phyloP scores from a whole-genome alignment of 2,113 vertebrate species.

The Hemibagrus wyckioides region DNA sequence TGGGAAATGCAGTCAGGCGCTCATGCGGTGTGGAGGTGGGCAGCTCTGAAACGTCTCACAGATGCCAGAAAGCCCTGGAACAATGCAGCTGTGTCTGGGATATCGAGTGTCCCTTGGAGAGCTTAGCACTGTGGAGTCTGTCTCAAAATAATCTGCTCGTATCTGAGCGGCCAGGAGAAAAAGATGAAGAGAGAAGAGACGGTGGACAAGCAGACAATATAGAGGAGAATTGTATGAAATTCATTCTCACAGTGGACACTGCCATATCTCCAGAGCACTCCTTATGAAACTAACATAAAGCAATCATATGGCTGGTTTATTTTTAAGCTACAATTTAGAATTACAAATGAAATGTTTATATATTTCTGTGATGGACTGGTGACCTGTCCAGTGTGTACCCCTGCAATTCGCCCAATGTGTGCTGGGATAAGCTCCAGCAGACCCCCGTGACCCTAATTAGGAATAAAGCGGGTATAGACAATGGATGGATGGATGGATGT shows the following conservation, averaged over 20 bases:
- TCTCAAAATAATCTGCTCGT: constrained; percentile 49
- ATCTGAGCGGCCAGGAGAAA: constrained; percentile 23
- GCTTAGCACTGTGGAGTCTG: constrained; percentile 36
- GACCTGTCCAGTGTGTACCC: too few relatives aligned
- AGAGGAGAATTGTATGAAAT: neutral
- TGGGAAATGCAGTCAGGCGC: constrained; percentile 32
- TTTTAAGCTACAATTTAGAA: neutral
- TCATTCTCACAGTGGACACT: constrained; percentile 10
- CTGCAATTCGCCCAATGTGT: too few relatives aligned
- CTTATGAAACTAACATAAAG: neutral
- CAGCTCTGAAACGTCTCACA: constrained; percentile 37
- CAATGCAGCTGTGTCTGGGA: constrained; percentile 45
- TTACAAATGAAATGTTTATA: neutral
- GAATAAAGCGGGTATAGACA: too few relatives aligned
- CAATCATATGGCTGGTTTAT: neutral
- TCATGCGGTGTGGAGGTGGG: constrained; percentile 15
- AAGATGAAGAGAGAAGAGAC: constrained; percentile 6
- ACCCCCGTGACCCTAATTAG: too few relatives aligned
- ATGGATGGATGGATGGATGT: too few relatives aligned
- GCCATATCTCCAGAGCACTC: neutral
- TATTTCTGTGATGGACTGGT: too few relatives aligned
- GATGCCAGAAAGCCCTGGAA: constrained; percentile 38
- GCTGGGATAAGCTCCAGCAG: too few relatives aligned
- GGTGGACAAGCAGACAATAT: constrained; percentile 24
- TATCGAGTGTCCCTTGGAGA: constrained; percentile 41